Conservation (phyloP, 2,797 vertebrate species). For the Emydoidea blandingii region DNA sequence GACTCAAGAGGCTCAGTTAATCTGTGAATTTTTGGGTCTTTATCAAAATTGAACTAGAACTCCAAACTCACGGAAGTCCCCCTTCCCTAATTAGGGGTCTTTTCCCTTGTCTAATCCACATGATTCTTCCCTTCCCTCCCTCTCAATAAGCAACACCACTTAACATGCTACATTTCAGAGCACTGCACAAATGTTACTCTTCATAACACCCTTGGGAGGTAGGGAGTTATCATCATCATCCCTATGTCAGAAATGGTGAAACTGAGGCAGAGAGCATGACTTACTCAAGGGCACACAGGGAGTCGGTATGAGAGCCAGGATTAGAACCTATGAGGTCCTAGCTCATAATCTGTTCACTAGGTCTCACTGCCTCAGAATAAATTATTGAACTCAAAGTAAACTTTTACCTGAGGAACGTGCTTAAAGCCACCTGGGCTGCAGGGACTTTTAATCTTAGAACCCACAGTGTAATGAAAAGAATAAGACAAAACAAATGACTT, state of each 20-base stretch:
- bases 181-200: neutral
- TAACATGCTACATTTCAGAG: neutral
- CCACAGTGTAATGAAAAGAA: neutral
- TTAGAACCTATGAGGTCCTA: neutral
- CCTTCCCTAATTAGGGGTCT: neutral
- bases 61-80: neutral
- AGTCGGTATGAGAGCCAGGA: slow-evolving; percentile 1
- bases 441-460: neutral
- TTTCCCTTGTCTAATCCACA: neutral
- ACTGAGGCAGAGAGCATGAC: neutral
- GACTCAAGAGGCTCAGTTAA: neutral
- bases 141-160: neutral
- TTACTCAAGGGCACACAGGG: neutral
- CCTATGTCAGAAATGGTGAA: neutral
- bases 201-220: accelerated
- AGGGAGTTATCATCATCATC: neutral
- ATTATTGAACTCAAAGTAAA: neutral
- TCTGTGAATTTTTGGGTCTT: neutral
- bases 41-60: neutral
- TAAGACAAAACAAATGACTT: neutral
- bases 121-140: neutral
- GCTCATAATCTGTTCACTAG: slow-evolving; percentile 25
- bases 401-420: neutral
- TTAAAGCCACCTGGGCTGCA: neutral
- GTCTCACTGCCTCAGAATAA: slow-evolving; percentile 34